Conservation (phyloP, 2,888 invertebrate species). For the Thymelicus lineola region DNA sequence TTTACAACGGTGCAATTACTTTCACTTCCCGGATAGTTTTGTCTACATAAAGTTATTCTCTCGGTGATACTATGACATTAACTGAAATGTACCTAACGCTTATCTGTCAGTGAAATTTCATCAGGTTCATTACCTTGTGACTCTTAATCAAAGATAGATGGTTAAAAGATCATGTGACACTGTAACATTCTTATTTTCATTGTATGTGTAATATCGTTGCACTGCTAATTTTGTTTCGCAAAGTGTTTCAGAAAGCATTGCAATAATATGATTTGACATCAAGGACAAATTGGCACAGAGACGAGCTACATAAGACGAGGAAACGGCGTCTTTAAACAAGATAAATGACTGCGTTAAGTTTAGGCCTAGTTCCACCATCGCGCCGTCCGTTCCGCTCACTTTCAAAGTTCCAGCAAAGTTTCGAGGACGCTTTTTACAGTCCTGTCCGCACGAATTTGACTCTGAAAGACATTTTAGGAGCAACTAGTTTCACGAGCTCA, state of each 20-base stretch:
- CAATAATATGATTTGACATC: neutral
- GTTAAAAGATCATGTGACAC: too few species aligned
- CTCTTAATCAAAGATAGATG: too few species aligned
- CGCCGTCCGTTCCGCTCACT: neutral
- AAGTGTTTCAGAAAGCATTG: too few species aligned
- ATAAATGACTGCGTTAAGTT: slow-evolving; percentile 23
- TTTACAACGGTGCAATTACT: neutral
- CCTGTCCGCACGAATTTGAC: neutral
- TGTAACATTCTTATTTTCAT: too few species aligned
- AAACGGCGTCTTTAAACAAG: slow-evolving; percentile 20
- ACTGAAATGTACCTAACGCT: too few species aligned
- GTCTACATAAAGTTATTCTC: neutral
- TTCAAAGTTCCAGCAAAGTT: neutral
- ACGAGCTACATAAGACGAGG: neutral
- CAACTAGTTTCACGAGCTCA: neutral
- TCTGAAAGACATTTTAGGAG: neutral
- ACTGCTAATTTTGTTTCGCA: too few species aligned
- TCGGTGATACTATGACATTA: too few species aligned
- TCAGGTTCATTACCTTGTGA: too few species aligned
- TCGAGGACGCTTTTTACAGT: neutral
- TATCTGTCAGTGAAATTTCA: too few species aligned
- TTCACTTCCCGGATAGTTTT: neutral
- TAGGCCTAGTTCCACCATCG: neutral
- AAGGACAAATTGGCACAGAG: neutral
- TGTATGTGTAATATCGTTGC: too few species aligned